These are phyloP conservation scores for Lasioglossum vierecki DNA, from an alignment of 2,888 invertebrate species.

Conservation along the genomic window DNA sequence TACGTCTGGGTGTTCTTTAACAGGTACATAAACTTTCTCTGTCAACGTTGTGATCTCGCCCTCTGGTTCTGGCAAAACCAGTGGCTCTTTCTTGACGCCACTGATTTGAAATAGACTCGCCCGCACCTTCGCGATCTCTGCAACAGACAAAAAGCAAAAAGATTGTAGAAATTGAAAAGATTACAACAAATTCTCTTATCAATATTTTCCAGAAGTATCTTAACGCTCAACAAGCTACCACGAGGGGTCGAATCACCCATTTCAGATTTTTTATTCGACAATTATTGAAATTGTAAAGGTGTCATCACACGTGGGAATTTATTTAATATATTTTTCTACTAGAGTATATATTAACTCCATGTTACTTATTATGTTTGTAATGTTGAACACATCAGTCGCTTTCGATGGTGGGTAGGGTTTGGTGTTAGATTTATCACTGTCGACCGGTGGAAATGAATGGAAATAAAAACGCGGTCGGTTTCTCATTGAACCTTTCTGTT, in stretches of 20 bases:
- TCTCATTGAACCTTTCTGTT: not conserved
- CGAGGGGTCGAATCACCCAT: no score
- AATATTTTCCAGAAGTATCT: not conserved
- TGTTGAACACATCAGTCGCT: no score
- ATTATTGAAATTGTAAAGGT: no score
- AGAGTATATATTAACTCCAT: no score
- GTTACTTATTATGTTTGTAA: no score
- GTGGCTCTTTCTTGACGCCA: constrained; percentile 97
- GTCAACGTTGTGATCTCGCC: constrained; percentile 96
- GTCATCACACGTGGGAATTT: no score
- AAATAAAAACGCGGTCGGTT: not conserved
- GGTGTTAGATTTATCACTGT: no score
- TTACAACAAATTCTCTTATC: not conserved
- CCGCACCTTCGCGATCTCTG: constrained; percentile 99
- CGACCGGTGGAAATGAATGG: no score
- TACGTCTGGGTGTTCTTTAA: constrained; percentile 99
- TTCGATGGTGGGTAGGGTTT: no score
- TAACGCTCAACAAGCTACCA: no score
- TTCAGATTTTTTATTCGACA: no score
- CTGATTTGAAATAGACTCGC: constrained; percentile 99
- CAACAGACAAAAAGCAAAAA: constrained; percentile 31
- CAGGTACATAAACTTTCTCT: constrained; percentile 99
- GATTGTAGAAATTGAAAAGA: not conserved
- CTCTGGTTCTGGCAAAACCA: constrained; percentile 95
- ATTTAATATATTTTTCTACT: no score